Base-by-base conservation (phyloP, 92 coral and sea anemone genomes). In the Desmophyllum pertusum region DNA sequence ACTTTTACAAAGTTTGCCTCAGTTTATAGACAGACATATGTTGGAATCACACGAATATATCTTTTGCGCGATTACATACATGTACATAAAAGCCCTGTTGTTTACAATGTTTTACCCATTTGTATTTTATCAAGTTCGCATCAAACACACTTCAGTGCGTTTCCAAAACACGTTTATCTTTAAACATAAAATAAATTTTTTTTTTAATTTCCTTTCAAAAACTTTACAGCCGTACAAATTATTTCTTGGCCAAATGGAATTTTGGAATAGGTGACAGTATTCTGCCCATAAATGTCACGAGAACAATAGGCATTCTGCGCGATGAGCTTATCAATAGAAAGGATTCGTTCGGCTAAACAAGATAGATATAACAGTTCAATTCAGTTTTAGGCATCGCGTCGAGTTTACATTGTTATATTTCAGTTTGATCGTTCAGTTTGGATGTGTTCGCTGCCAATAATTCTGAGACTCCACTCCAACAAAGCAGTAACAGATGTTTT, bases 51-150 rank as follows among this genome's bases (percentile, higher is more conserved):
- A 17, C 3, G 52, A 5, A 4, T 38, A 39, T 38, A n/a, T 57
- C 27, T 29, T 57, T 38, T 38, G 35, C 10, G 35, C 25, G 67
- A 13, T 15, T 15, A 31, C 43, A 27, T 11, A 1, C 15, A 17
- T 7, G 25, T n/a, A n/a, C 45, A 36, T 21, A n/a, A 13, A 0
- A 35, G 46, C 29, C 73, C 5, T 41, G 45, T 64, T 79, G 83
- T 79, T 31, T 79, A 52, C 83, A 79, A 21, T 42, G 53, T 31
- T n/a, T 64, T 21, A 33, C 61, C 27, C 30, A 64, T 79, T 65
- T 79, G 73, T 48, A 64, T 64, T 62, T 79, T 79, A 39, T 57
- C 81, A 77, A 59, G 66, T 61, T 77, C 57, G 52, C 53, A 59
- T 77, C 81, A 57, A 40, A 75, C 3, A 7, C 64, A 45, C 43